Conservation (phyloP, 2,888 invertebrate genomes). For the Synanthedon formicaeformis region DNA sequence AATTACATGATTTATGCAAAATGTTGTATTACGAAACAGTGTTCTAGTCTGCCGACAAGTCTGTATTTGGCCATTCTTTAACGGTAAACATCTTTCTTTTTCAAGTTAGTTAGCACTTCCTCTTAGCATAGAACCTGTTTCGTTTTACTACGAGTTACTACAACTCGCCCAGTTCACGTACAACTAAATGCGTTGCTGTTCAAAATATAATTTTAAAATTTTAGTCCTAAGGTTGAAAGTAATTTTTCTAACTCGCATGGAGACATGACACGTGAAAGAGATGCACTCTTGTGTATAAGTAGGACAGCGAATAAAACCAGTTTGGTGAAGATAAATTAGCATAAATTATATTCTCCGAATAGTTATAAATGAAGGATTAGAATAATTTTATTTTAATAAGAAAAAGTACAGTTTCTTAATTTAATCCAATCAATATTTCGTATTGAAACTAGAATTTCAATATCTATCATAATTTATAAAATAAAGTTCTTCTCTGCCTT, state of each 20-base stretch:
- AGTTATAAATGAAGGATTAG: too few species aligned
- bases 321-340: slow-evolving; percentile 10
- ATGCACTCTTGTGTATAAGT: slow-evolving; percentile 9
- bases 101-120: slow-evolving; percentile 45
- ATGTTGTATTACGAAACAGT: too few species aligned
- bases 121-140: slow-evolving; percentile 53
- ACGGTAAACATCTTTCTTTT: slow-evolving; percentile 42
- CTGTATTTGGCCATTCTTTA: slow-evolving; percentile 39
- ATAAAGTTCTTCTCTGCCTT: too few species aligned
- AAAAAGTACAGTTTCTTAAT: too few species aligned
- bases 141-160: slow-evolving; percentile 62
- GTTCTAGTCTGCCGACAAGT: too few species aligned
- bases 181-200: neutral
- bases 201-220: neutral
- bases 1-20: too few species aligned
- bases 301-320: slow-evolving; percentile 30
- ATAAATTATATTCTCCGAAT: neutral
- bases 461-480: too few species aligned
- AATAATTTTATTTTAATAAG: too few species aligned
- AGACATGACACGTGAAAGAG: slow-evolving; percentile 1
- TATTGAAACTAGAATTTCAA: too few species aligned
- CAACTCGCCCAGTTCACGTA: slow-evolving; percentile 9
- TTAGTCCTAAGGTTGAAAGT: neutral
- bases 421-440: too few species aligned
- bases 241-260: neutral